Conservation (phyloP, 2,888 invertebrate genomes). For the Gibbula magus region DNA sequence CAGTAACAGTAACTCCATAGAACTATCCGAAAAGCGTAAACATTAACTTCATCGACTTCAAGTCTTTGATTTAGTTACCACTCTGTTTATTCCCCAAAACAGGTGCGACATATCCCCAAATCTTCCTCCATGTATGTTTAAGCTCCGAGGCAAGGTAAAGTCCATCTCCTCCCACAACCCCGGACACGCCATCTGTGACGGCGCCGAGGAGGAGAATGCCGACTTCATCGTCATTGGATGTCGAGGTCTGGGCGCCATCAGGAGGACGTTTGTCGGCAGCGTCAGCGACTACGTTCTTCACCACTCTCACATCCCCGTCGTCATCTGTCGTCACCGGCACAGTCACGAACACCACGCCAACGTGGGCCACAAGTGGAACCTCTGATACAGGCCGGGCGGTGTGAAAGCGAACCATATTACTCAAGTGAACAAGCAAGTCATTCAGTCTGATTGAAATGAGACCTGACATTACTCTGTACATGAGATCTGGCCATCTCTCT, state of each 20-base stretch:
- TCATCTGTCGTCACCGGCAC: slow-evolving; percentile 17
- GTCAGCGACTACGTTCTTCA: slow-evolving; percentile 20
- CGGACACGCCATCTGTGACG: slow-evolving; percentile 10
- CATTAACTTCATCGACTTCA: too few relatives aligned
- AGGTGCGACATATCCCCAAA: too few relatives aligned
- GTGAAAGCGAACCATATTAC: too few relatives aligned
- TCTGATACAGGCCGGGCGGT: neutral
- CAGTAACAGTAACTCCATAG: too few relatives aligned
- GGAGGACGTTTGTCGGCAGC: slow-evolving; percentile 17
- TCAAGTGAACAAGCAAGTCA: too few relatives aligned
- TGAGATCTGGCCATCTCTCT: too few relatives aligned
- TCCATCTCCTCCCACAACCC: slow-evolving; percentile 6
- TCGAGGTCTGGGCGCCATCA: slow-evolving; percentile 16
- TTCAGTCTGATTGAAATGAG: too few relatives aligned
- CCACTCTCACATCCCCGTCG: slow-evolving; percentile 18
- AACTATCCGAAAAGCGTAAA: too few relatives aligned
- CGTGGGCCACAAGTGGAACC: neutral
- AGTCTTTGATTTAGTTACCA: too few relatives aligned
- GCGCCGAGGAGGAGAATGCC: slow-evolving; percentile 10
- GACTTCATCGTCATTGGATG: slow-evolving; percentile 23
- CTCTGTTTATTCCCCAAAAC: too few relatives aligned
- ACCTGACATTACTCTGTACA: too few relatives aligned
- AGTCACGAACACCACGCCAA: neutral
- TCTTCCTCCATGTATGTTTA: neutral
- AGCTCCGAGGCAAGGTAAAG: neutral